Evolutionary conservation across 2,888 invertebrate species (phyloP), one percentile per base, ranked within the genome.

Genomic region (Scaptodrosophila latifasciaeformis): DNA sequence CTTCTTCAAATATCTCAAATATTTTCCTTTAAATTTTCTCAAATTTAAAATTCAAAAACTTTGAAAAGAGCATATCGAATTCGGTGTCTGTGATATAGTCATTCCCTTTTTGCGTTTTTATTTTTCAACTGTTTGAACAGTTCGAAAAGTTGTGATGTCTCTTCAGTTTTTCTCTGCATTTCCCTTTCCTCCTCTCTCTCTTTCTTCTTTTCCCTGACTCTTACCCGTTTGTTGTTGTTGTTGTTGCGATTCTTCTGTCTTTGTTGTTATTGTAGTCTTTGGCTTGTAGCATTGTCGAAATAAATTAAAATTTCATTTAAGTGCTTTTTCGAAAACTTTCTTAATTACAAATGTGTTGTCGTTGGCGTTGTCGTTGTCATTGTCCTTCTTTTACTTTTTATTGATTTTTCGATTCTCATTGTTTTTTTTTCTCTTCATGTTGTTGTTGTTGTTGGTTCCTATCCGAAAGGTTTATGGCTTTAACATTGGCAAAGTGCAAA

Each of bases 251-350:
- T 27, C 9, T 27, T 27, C 9, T 42, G 24, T 7, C 19, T 12
- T 21, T 21, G 42, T 21, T 21, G 42, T n/a, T 42, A 19, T 19
- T 19, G 19, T 6, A 19, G 10, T 42, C 12, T 10, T 42, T 21
- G 21, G 12, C n/a, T 49, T 49, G 49, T 51, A 49, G 50, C 59
- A 56, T 67, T 74, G 75, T 75, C 63, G 72, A 75, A 75, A 75
- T 78, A 75, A 75, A 75, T 75, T 75, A 75, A 75, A 75, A 72
- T 78, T 78, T 75, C 64, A 75, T 75, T 78, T 62, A 72, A 75
- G 75, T 78, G 75, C 70, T 61, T 66, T 62, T 63, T 62, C 62
- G 34, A 71, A 78, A 75, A 75, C 75, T 75, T 75, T 75, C 79
- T 75, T 78, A 75, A 75, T 75, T 75, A 78, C 72, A 64, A 78